Evolutionary conservation across 2,113 vertebrate genomes (phyloP), one percentile per base, ranked within the genome.

Genomic region (Thamnophis sirtalis): DNA sequence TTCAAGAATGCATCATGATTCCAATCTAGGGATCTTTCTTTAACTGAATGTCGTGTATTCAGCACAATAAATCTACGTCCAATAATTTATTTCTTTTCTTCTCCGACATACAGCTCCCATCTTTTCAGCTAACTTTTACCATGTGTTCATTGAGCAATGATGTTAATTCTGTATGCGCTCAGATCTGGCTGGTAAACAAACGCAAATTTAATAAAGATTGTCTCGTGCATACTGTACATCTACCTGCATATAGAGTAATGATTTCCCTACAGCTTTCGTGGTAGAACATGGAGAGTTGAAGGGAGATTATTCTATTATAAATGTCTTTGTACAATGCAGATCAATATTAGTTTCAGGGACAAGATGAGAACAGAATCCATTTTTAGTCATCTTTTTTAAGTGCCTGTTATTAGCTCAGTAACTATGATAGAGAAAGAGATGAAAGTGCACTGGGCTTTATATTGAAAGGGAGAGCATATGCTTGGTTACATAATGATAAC

Each of bases 401-500:
- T 96, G 94, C 94, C 98, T 98, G 97, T 98, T 98, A 97, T 98
- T 97, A 97, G 97, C 95, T 97, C 96, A 98, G 96, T 96, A 98
- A 97, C 96, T 97, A 97, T 97, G 96, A 97, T 97, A 98, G 96
- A 96, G 95, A 96, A 98, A 97, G 95, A 97, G 98, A 98, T 96
- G 96, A 98, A 96, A 96, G 97, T 97, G 94, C 97, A 24, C 97
- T 96, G 97, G 55, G 97, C 98, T 98, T 97, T 98, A 96, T 97
- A 98, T 97, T 97, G 98, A 98, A 98, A 98, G 95, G 92, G 97
- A 96, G 97, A 97, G 96, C 96, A 98, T 96, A 96, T 97, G 97
- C 97, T 98, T 95, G 97, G 96, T 98, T 98, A 97, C 95, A 98
- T 98, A 98, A 97, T 97, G 98, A 97, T 97, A 98, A 98, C 97